A percentile compares a stretch with the other conserved stretches of the same genome.
Evolutionary conservation across 2,113 vertebrate genomes (phyloP).

Genomic region (Euleptes europaea): DNA sequence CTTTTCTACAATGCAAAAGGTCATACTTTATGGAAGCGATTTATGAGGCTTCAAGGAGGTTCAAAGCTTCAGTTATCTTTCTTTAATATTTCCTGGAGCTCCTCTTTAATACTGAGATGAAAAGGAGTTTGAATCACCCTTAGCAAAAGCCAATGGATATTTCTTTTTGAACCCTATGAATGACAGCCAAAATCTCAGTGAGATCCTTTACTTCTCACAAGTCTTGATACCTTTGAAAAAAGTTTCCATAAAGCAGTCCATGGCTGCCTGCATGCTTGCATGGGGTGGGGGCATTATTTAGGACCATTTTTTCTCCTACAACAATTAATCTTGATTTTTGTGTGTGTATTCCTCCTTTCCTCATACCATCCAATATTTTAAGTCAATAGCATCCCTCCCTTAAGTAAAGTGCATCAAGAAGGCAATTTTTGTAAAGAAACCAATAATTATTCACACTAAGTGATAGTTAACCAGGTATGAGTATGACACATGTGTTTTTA

Average conservation of each 20-base stretch:
- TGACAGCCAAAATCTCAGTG: neutral
- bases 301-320: neutral
- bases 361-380: neutral
- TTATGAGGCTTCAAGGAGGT: neutral
- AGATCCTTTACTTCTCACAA: neutral
- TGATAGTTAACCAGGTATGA: neutral
- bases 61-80: constrained; percentile 20
- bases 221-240: neutral
- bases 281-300: no score
- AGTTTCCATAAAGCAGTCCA: neutral
- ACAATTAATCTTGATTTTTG: neutral
- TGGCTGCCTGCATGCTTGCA: neutral
- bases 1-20: constrained; percentile 12
- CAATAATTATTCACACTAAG: neutral
- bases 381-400: neutral
- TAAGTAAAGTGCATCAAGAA: neutral
- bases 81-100: constrained; percentile 17
- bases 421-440: neutral
- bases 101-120: constrained; percentile 21
- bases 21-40: neutral
- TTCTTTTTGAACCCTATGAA: neutral
- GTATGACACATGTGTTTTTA: no score
- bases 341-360: neutral
- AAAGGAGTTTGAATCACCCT: neutral
- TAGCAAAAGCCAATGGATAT: neutral